These are phyloP conservation scores for Caenorhabditis virilis DNA, from an alignment of 2,888 invertebrate genomes.

Conservation along the genomic window DNA sequence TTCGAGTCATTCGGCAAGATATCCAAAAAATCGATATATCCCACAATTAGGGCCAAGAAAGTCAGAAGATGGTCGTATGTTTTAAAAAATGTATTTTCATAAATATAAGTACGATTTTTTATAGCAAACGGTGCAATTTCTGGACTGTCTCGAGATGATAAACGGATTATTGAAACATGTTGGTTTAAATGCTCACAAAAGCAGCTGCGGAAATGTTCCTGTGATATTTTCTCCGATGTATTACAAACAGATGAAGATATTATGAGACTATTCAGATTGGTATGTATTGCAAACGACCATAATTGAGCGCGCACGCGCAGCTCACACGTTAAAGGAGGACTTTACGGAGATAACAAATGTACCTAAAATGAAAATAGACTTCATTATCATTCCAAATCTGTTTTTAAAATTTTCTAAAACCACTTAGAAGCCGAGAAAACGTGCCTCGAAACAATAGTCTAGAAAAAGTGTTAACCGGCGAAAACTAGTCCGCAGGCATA, in stretches of 20 bases:
- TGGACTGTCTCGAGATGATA: constrained; percentile 43
- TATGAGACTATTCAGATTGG: constrained; percentile 40
- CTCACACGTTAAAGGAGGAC: too few species aligned
- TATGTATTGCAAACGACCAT: too few species aligned
- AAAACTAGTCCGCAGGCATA: too few species aligned
- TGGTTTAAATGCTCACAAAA: constrained; percentile 53
- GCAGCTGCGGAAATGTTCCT: constrained; percentile 44
- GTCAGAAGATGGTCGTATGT: constrained; percentile 45
- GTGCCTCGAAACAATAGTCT: too few species aligned
- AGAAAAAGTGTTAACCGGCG: too few species aligned
- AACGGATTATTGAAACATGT: constrained; percentile 47
- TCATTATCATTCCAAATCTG: too few species aligned
- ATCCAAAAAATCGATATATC: constrained; percentile 34
- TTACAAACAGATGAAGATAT: constrained; percentile 45
- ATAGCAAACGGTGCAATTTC: constrained; percentile 45
- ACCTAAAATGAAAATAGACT: too few species aligned
- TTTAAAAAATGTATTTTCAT: not conserved
- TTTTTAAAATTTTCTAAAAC: too few species aligned
- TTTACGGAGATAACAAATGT: too few species aligned
- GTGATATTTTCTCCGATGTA: constrained; percentile 50
- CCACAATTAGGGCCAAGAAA: constrained; percentile 21
- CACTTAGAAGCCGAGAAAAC: too few species aligned
- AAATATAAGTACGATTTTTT: constrained; percentile 2
- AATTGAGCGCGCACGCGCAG: too few species aligned
- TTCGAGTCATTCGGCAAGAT: constrained; percentile 45